phyloP scores from a whole-genome alignment of 2,113 vertebrate species.

The Cettia cetti region DNA sequence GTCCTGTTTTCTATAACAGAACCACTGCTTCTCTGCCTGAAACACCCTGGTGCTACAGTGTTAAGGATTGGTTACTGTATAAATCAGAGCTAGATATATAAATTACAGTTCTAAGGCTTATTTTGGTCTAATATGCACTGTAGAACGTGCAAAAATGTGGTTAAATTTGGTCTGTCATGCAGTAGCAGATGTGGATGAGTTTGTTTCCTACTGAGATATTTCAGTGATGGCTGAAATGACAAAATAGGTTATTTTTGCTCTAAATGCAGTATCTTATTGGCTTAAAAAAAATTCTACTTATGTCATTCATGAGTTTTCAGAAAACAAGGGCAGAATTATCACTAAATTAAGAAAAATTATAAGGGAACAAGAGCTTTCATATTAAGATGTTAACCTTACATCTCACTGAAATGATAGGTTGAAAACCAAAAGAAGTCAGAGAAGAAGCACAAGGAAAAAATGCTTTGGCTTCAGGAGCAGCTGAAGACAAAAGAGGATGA shows the following conservation, averaged over 20 bases:
- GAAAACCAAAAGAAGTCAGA: conserved; percentile 72
- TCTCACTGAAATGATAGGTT: conserved; percentile 61
- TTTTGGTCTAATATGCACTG: not conserved
- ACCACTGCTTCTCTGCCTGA: not conserved
- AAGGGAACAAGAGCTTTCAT: not conserved
- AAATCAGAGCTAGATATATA: not conserved
- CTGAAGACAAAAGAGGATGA: conserved; percentile 80
- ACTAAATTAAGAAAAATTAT: not conserved
- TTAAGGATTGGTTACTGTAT: not conserved
- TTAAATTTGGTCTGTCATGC: not conserved
- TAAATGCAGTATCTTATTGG: not conserved
- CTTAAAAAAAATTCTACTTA: not conserved
- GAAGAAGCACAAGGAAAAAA: conserved; percentile 68
- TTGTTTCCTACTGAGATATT: not conserved
- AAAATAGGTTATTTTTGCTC: not conserved
- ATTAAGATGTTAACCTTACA: not conserved
- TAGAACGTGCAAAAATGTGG: not conserved
- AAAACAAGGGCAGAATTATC: not conserved
- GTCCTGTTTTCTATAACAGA: not conserved
- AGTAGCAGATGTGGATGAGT: not conserved
- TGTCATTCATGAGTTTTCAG: not conserved
- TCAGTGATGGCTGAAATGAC: not conserved
- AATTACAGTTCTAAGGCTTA: not conserved
- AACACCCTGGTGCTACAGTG: not conserved
- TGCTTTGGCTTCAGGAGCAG: conserved; percentile 74